phyloP scores from a whole-genome alignment of 2,113 vertebrate genomes.

The Andinoacara biseriatus region DNA sequence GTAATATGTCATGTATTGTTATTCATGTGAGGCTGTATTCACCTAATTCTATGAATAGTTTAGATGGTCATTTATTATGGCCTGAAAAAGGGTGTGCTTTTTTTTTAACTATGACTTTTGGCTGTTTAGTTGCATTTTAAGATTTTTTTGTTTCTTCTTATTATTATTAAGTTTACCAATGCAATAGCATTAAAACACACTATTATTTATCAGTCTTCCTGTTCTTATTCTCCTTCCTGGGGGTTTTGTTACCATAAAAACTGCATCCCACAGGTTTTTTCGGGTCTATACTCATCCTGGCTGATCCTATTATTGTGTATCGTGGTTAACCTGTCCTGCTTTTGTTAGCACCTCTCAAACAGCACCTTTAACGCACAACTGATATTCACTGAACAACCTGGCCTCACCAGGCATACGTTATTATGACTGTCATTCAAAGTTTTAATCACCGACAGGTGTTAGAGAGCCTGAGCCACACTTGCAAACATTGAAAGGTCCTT shows the following conservation, averaged over 20 bases:
- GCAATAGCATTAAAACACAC: too few species aligned
- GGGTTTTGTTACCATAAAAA: background rate
- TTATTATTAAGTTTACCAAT: background rate
- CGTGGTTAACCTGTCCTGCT: background rate
- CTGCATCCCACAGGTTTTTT: background rate
- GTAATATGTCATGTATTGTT: background rate
- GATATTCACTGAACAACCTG: background rate
- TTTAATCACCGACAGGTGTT: too few species aligned
- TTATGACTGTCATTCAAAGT: too few species aligned
- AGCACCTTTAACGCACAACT: background rate
- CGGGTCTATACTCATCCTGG: background rate
- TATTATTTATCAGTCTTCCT: too few species aligned
- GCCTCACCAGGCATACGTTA: too few species aligned
- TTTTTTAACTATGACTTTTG: background rate
- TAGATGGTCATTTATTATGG: background rate
- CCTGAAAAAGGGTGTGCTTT: background rate
- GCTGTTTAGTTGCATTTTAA: background rate
- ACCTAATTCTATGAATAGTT: background rate
- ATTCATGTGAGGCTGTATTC: background rate
- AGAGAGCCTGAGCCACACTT: too few species aligned
- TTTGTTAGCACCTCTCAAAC: too few species aligned
- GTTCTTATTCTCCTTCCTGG: too few species aligned
- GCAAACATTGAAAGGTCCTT: too few species aligned
- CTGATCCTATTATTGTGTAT: background rate
- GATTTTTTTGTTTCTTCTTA: background rate